Evolutionary conservation across 2,113 vertebrate genomes (phyloP).

Genomic region (Stegostoma tigrinum): DNA sequence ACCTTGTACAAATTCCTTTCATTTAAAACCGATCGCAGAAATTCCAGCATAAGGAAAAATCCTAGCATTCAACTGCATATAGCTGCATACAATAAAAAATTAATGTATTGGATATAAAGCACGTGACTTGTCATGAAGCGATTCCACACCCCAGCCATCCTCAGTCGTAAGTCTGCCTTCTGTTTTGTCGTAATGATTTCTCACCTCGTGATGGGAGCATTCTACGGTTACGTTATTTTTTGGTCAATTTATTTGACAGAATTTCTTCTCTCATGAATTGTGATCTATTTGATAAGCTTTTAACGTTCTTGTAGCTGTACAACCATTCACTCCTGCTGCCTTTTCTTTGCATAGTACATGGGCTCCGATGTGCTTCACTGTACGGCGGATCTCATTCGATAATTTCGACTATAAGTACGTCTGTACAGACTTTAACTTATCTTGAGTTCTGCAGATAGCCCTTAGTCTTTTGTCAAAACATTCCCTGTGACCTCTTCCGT

Average conservation of each 20-base stretch:
- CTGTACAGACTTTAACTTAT: background rate
- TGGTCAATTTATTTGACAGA: background rate
- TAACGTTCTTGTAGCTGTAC: background rate
- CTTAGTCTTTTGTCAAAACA: background rate
- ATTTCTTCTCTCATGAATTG: background rate
- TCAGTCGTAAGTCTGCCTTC: background rate
- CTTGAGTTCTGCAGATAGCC: background rate
- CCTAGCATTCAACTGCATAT: background rate
- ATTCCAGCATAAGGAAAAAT: background rate
- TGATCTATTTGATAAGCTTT: background rate
- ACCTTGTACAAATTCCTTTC: background rate
- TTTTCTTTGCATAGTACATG: background rate
- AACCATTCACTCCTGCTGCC: background rate
- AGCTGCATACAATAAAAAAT: background rate
- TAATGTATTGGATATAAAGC: slow-evolving; percentile 1
- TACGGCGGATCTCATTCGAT: background rate
- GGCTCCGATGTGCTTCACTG: background rate
- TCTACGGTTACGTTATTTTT: background rate
- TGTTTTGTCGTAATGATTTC: background rate
- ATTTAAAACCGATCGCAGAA: background rate
- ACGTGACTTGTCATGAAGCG: background rate
- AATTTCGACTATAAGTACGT: background rate
- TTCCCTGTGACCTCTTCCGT: background rate
- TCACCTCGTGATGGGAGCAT: background rate
- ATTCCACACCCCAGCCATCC: background rate